Evolutionary conservation across 1,140 invertebrate genomes (phyloP), one percentile per base, ranked within the genome.

Genomic region (Leptopilina clavipes): DNA sequence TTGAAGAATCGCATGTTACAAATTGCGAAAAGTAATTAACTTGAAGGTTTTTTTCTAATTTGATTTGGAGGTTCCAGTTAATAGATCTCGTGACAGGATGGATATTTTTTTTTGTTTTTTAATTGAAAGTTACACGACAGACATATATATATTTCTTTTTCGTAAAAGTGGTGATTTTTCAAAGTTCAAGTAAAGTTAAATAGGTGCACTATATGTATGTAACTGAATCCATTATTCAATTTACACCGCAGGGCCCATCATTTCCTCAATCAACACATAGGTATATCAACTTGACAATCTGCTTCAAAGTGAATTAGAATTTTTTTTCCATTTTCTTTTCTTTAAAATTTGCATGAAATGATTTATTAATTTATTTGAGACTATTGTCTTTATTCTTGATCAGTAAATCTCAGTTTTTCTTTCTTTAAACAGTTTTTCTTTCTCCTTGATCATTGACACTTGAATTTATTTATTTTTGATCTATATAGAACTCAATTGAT

Each of bases 161-260:
- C 9, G 48, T 72, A 44, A 31, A 72, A 54, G 37, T 40, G 18
- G n/a, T 54, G 54, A 54, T 59, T 31, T 74, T 65, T 40, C 9
- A 40, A 75, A 40, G 54, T 43, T 40, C 9, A 75, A 45, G 44
- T 14, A 70, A 22, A 75, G 75, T 80, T 77, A 80, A 82, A 78
- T 77, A 80, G 75, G 72, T 81, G 73, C 71, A 25, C 17, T 82
- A 79, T 78, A 76, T 40, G 74, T 76, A 76, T 40, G 74, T 72
- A 76, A 80, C 77, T 82, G 78, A 52, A 76, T 72, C 78, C 74
- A 80, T 82, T 82, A 82, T 82, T 70, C 78, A 82, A 80, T 82
- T 75, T 76, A 73, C 76, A 37, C 72, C 74, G 5, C 25, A 74
- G 56, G 48, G 74, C 72, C 56, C 74, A 82, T 82, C 81, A 82